Evolutionary conservation across 2,797 vertebrate genomes (phyloP), one percentile per base, ranked within the genome.

Genomic region (Nasua narica): DNA sequence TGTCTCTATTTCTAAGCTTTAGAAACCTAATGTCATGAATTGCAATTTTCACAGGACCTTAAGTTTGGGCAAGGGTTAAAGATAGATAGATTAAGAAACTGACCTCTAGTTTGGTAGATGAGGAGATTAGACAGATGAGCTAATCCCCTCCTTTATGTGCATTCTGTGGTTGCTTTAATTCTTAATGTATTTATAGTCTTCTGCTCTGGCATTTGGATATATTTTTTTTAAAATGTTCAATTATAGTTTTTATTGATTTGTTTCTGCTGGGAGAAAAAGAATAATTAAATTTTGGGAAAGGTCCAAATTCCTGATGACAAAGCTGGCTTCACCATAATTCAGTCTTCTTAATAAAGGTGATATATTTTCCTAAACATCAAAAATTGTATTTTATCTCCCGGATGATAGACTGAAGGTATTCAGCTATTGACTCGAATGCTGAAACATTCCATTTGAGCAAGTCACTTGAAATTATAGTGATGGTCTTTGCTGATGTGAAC

Each of bases 401-500:
- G 50, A 76, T 48, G n/a, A 60, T 54, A 48, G n/a, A 88, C 46
- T 89, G 18, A 54, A 85, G 3, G 3, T 78, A 76, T 79, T 69
- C 9, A 43, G 21, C 35, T 84, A 72, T 10, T 94, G 23, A 48
- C 12, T 35, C 8, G 29, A 87, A 67, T 58, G 43, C 32, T 67
- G 46, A 87, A 94, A 54, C 29, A 77, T 74, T 87, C 23, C 35
- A 86, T 94, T 54, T 72, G 70, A 82, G 23, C 27, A 56, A 65
- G 13, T 78, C 35, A 43, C 21, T 90, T 87, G 74, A 91, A 83
- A 69, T 46, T 40, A 9, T n/a, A 78, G 60, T 78, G 58, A 43
- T 67, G 37, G 81, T 90, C 43, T 94, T 96, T 76, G 50, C 60
- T 83, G 87, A 67, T 81, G 90, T 90, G 88, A 91, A 95, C 62